Percentiles rank a stretch among this genome's conserved stretches.
These are phyloP conservation scores for Masticophis lateralis DNA, from an alignment of 2,797 vertebrate species.

Conservation along the genomic window DNA sequence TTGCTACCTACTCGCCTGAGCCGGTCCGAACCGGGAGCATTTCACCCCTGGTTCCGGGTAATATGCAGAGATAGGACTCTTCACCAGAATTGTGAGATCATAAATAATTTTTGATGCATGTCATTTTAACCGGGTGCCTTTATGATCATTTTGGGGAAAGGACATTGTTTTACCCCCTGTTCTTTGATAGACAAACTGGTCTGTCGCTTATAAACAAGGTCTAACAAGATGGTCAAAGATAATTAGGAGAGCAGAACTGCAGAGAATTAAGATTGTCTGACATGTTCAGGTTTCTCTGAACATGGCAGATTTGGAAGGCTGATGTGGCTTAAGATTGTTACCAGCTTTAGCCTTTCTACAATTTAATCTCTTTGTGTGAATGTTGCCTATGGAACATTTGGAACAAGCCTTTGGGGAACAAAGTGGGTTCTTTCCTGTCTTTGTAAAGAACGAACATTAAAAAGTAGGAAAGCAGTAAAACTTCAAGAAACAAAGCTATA, in stretches of 20 bases:
- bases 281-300: background rate
- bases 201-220: background rate
- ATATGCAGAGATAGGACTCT: constrained; percentile 31
- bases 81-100: constrained; percentile 52
- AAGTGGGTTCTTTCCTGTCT: background rate
- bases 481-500: background rate
- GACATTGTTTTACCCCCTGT: background rate
- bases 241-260: constrained; percentile 19
- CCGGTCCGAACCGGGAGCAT: too few species aligned
- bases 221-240: constrained; percentile 9
- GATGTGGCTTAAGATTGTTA: background rate
- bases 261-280: constrained; percentile 1
- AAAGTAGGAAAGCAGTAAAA: constrained; percentile 11
- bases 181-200: background rate
- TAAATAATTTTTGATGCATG: constrained; percentile 39
- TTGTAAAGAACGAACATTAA: constrained; percentile 3
- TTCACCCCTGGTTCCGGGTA: constrained; percentile 35
- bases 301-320: background rate
- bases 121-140: constrained; percentile 33
- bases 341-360: background rate
- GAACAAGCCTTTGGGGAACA: background rate
- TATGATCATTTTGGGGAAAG: background rate
- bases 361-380: constrained; percentile 13
- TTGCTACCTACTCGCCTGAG: too few species aligned
- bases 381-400: background rate